These are phyloP conservation scores for Tangara arthus DNA, from an alignment of 2,797 vertebrate species.

Conservation along the genomic window DNA sequence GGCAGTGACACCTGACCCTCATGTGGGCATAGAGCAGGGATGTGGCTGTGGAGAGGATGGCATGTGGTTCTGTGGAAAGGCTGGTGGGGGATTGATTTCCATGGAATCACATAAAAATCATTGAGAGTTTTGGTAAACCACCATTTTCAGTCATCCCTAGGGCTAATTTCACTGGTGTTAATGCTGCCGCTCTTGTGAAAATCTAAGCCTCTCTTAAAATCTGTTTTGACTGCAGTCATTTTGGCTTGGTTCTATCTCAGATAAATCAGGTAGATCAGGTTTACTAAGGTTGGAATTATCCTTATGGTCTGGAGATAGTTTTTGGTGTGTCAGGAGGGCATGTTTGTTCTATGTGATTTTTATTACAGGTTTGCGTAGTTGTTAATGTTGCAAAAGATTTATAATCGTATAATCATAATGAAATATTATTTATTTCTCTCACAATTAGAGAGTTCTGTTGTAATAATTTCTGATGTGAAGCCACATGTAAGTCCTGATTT, in stretches of 20 bases:
- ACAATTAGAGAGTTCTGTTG: background rate
- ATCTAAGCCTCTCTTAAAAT: background rate
- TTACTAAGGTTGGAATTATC: background rate
- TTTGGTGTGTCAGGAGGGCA: background rate
- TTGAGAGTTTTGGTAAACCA: background rate
- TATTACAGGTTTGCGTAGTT: background rate
- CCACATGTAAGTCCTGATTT: background rate
- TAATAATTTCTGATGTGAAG: background rate
- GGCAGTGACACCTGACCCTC: background rate
- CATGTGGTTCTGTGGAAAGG: rapidly evolving
- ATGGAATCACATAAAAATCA: background rate
- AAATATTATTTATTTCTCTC: background rate
- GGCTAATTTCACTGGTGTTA: background rate
- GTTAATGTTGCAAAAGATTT: background rate
- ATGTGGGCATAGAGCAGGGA: rapidly evolving
- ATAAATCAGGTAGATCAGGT: background rate
- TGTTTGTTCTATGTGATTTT: background rate
- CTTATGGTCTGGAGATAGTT: background rate
- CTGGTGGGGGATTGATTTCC: background rate
- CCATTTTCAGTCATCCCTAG: no score
- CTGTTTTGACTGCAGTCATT: background rate
- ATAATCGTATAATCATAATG: no score
- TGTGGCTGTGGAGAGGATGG: rapidly evolving
- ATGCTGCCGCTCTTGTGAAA: background rate
- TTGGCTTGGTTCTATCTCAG: background rate